Base-by-base conservation (phyloP, 2,888 invertebrate species). In the Nephrotoma flavescens region DNA sequence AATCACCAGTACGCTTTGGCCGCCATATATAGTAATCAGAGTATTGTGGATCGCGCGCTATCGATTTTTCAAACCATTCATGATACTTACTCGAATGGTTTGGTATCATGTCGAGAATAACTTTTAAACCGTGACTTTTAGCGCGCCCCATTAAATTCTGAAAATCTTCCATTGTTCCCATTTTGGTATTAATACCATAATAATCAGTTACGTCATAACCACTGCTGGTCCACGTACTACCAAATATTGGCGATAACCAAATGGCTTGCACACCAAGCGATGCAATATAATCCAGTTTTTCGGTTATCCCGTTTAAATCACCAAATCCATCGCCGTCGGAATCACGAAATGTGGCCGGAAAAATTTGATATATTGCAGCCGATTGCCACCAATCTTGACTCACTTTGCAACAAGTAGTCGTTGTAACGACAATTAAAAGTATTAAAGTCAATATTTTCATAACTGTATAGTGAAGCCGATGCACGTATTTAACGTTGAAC, bases 301-400 rank as follows among this genome's bases (percentile, higher is more conserved):
- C 92, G 1, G 92, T 92, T 86, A 95, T 93, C 42, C 95, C 97
- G 90, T 93, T 93, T 12, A 98, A 91, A 91, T 98, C 98, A 0
- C 98, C 98, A 15, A 95, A 93, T 19, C 97, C 98, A 91, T 97
- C 96, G 0, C 94, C 95, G 90, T 96, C 92, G 15, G 94, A 94
- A 90, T 98, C 98, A 90, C 94, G 95, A 91, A 97, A 98, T 0
- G 97, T 96, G 87, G 96, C 93, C 0, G 97, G 96, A 90, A 96
- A 96, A 87, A 97, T 95, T 92, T 98, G 97, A 92, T 98, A 98
- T 86, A 52, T 52, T 52, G 52, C 52, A 15, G 52, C 52, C 52
- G 52, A 52, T 52, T 52, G 15, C 52, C 52, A 52, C 52, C 52
- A 52, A 52, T 52, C 52, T 7, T 52, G 52, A 6, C 15, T 19